These are phyloP conservation scores for Cyprinodon tularosa DNA, from an alignment of 2,113 vertebrate species.

Conservation along the genomic window DNA sequence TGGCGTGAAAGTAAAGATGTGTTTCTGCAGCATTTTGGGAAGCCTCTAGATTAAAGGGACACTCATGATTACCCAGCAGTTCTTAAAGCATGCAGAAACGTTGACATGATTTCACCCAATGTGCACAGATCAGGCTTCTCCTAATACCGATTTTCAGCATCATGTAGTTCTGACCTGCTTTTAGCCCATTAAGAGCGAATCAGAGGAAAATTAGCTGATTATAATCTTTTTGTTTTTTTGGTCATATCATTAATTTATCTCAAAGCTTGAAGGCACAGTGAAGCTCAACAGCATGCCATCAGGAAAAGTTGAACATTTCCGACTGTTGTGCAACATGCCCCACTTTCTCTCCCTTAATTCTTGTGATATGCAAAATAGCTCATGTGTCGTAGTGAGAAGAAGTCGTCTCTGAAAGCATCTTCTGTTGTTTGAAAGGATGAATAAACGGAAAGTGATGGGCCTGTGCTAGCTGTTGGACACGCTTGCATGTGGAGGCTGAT, in stretches of 20 bases:
- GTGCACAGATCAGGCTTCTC: not conserved
- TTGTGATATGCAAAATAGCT: conserved; percentile 39
- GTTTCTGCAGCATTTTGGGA: not conserved
- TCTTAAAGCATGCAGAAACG: conserved; percentile 22
- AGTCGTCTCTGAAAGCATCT: conserved; percentile 20
- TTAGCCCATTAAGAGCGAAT: not conserved
- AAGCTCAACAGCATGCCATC: conserved; percentile 47
- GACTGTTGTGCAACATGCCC: conserved; percentile 44
- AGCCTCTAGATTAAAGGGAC: conserved; percentile 17
- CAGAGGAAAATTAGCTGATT: not conserved
- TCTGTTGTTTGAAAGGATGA: conserved; percentile 8
- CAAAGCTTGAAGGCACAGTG: conserved; percentile 28
- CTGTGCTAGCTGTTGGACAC: conserved; percentile 52
- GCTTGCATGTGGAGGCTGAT: conserved; percentile 73
- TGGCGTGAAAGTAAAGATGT: not conserved
- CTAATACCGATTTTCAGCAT: not conserved
- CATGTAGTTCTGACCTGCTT: not conserved
- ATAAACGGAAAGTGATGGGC: conserved; percentile 45
- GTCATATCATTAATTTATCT: conserved; percentile 41
- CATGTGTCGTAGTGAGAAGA: not conserved
- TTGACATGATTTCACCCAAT: conserved; percentile 17
- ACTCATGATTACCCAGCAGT: conserved; percentile 21
- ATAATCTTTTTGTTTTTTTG: not conserved
- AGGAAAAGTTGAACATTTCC: conserved; percentile 32
- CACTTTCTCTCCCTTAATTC: conserved; percentile 29